A percentile compares a stretch with the other conserved stretches of the same genome.
These are phyloP conservation scores for Propithecus coquereli DNA, from an alignment of 2,113 vertebrate genomes.

Conservation along the genomic window DNA sequence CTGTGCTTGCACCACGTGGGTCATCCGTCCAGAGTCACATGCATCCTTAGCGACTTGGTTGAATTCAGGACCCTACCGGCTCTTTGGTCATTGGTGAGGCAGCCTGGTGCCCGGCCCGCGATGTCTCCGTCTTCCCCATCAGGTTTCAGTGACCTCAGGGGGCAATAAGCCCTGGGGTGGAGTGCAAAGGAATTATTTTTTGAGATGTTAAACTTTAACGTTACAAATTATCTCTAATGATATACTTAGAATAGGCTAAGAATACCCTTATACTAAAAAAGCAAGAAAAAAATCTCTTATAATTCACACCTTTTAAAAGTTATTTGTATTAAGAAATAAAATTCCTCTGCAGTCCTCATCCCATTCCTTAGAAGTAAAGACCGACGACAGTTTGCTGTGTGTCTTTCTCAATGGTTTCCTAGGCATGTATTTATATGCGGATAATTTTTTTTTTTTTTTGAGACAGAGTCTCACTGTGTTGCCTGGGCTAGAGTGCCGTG, in stretches of 20 bases:
- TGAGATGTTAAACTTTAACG: not conserved
- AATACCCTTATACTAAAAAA: not conserved
- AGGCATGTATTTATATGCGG: not conserved
- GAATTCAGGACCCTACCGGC: not conserved
- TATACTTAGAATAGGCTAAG: no score
- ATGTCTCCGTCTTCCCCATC: not conserved
- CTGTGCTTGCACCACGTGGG: not conserved
- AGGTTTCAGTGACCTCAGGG: not conserved
- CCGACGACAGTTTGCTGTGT: not conserved
- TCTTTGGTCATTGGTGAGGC: not conserved
- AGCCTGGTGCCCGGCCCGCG: not conserved
- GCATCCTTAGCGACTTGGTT: not conserved
- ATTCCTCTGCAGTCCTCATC: not conserved
- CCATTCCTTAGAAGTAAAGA: not conserved
- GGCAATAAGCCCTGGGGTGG: not conserved
- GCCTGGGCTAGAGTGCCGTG: no score
- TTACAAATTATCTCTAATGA: not conserved
- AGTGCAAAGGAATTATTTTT: not conserved
- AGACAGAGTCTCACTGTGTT: no score
- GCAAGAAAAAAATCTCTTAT: not conserved
- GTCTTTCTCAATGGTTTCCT: not conserved
- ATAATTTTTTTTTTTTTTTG: no score
- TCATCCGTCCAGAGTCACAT: not conserved
- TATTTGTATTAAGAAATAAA: constrained; percentile 4
- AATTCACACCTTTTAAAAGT: not conserved